Conservation (phyloP, 2,113 vertebrate genomes). For the Pagrus major region DNA sequence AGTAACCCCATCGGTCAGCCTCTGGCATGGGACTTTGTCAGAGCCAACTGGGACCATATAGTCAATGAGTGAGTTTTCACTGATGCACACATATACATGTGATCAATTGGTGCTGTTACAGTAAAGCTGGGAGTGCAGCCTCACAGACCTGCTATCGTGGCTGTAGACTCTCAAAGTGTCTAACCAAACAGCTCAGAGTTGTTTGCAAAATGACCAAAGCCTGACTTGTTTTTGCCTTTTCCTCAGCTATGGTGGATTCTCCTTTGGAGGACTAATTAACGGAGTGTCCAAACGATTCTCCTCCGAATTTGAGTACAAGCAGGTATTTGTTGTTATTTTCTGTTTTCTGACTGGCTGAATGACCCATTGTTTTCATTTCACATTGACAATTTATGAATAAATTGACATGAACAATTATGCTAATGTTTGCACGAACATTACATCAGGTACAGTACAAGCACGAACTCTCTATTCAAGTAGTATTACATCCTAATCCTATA, state of each 20-base stretch:
- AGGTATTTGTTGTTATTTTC: constrained; percentile 81
- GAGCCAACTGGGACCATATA: constrained; percentile 84
- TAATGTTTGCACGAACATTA: background rate
- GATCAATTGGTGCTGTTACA: background rate
- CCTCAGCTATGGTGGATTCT: constrained; percentile 87
- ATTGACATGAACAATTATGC: background rate
- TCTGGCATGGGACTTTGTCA: constrained; percentile 90
- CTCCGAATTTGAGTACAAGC: constrained; percentile 85
- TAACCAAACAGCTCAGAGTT: background rate
- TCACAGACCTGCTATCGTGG: too few species aligned
- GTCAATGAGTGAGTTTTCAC: constrained; percentile 78
- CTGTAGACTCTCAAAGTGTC: background rate
- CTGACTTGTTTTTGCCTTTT: constrained; percentile 7
- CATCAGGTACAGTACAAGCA: background rate
- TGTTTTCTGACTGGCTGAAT: background rate
- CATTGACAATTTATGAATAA: background rate
- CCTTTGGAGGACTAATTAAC: constrained; percentile 85
- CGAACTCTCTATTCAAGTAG: background rate
- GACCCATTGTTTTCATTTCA: background rate
- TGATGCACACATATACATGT: background rate
- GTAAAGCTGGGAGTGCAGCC: background rate
- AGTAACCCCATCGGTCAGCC: constrained; percentile 85
- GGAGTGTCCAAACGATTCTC: constrained; percentile 85
- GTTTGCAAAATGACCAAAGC: background rate
- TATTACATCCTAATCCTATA: too few species aligned